phyloP scores from a whole-genome alignment of 2,797 vertebrate species.

The Mycteria americana region DNA sequence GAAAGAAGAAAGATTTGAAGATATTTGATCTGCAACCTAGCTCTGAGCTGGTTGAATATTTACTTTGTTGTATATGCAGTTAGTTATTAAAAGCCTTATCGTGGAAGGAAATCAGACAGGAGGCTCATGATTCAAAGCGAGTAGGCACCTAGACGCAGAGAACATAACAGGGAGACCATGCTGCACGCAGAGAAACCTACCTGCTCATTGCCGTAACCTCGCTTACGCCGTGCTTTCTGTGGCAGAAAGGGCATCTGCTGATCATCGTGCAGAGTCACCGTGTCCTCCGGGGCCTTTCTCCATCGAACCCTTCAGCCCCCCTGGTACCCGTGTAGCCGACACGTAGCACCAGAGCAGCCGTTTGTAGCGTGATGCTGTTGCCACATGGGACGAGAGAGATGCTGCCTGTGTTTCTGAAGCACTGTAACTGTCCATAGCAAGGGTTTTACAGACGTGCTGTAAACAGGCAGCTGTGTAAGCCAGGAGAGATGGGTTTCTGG shows the following conservation, averaged over 20 bases:
- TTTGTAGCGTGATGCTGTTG: neutral
- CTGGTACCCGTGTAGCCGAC: fast-evolving
- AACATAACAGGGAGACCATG: neutral
- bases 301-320: fast-evolving
- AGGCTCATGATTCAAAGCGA: neutral
- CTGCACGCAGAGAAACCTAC: neutral
- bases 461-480: neutral
- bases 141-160: neutral
- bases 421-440: neutral
- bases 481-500: neutral
- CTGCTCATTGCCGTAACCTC: neutral
- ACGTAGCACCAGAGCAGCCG: neutral
- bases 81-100: conserved; percentile 25
- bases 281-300: neutral
- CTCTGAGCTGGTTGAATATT: conserved; percentile 32
- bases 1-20: conserved; percentile 15
- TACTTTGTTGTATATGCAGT: neutral
- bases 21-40: neutral
- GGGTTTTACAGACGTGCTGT: neutral
- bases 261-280: fast-evolving
- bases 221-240: fast-evolving
- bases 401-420: neutral
- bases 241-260: neutral
- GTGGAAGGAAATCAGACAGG: neutral
- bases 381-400: neutral